Evolutionary conservation across 2,888 invertebrate genomes (phyloP).

Genomic region (Synergus itoensis): DNA sequence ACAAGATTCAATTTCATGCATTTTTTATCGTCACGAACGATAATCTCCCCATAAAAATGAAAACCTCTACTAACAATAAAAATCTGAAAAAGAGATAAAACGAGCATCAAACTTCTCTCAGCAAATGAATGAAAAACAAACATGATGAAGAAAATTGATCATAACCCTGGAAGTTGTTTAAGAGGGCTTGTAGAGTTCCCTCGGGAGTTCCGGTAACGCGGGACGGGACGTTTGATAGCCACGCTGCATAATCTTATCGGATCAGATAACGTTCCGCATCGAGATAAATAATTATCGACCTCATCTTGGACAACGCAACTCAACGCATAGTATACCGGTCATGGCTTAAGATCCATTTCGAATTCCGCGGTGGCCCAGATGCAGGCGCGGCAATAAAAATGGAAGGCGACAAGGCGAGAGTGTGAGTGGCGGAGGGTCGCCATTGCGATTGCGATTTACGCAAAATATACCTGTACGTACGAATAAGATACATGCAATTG

Average conservation of each 20-base stretch:
- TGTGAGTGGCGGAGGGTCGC: not conserved
- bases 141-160: not conserved
- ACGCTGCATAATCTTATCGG: not conserved
- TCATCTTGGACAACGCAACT: conserved; percentile 39
- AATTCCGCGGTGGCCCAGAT: conserved; percentile 28
- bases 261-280: conserved; percentile 18
- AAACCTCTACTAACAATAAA: too few relatives aligned
- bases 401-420: not conserved
- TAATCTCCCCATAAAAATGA: too few relatives aligned
- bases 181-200: not conserved
- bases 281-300: conserved; percentile 35
- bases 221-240: conserved; percentile 2
- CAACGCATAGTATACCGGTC: conserved; percentile 17
- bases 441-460: not conserved
- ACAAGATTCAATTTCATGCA: too few relatives aligned
- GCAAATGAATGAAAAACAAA: not conserved
- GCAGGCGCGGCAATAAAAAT: conserved; percentile 27
- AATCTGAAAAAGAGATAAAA: too few relatives aligned
- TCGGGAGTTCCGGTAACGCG: conserved; percentile 23
- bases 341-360: conserved; percentile 20
- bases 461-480: not conserved
- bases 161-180: conserved; percentile 25
- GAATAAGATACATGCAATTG: not conserved
- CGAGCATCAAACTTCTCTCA: too few relatives aligned
- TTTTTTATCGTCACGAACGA: too few relatives aligned